Conservation (phyloP, 2,113 vertebrate genomes). For the Platichthys stellatus region DNA sequence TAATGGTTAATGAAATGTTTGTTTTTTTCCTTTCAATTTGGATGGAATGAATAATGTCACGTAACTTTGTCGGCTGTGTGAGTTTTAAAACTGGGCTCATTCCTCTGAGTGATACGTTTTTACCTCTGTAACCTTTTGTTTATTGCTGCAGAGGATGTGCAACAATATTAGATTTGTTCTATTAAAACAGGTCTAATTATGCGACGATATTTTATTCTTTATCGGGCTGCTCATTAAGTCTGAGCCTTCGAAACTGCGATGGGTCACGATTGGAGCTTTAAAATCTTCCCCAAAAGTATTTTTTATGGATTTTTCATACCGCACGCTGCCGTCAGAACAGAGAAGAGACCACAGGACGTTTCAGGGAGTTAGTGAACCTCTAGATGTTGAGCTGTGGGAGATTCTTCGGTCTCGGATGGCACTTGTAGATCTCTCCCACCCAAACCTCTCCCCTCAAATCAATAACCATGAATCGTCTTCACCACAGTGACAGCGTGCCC, state of each 20-base stretch:
- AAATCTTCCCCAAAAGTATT: not conserved
- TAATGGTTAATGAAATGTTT: not conserved
- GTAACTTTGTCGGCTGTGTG: not conserved
- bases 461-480: conserved; percentile 51
- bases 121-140: not conserved
- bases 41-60: not conserved
- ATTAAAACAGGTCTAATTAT: conserved; percentile 7
- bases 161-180: not conserved
- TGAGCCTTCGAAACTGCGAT: conserved; percentile 2
- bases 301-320: conserved; percentile 37
- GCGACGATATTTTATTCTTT: not conserved
- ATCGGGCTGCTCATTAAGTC: conserved; percentile 19
- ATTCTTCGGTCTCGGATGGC: conserved; percentile 46
- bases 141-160: not conserved
- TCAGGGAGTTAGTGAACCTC: conserved; percentile 34
- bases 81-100: conserved; percentile 1
- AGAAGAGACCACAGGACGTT: conserved; percentile 20
- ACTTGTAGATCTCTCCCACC: conserved; percentile 37
- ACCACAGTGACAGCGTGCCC: conserved; percentile 28
- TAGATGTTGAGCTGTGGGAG: conserved; percentile 60
- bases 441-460: conserved; percentile 56
- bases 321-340: not conserved
- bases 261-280: not conserved
- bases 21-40: not conserved
- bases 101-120: conserved; percentile 1